Evolutionary conservation across 2,797 vertebrate species (phyloP).

Genomic region (Pteronotus mesoamericanus): DNA sequence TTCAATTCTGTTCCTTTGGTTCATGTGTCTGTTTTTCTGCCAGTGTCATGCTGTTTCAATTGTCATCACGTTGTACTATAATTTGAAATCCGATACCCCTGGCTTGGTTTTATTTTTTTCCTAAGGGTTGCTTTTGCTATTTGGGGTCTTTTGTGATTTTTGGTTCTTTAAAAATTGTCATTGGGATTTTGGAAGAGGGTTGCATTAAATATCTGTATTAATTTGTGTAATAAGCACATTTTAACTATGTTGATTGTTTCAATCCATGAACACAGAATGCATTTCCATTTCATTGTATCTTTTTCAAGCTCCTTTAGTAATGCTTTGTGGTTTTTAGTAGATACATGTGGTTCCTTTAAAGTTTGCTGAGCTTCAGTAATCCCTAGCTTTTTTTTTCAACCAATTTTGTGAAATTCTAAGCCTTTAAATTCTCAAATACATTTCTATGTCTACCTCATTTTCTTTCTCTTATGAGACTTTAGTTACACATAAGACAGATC

Average conservation of each 20-base stretch:
- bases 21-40: neutral
- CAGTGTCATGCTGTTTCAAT: neutral
- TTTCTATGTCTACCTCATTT: neutral
- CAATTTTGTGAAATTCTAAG: neutral
- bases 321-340: no score
- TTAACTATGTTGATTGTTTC: neutral
- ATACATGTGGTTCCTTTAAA: no score
- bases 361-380: neutral
- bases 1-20: neutral
- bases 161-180: neutral
- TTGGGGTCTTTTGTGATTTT: neutral
- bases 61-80: neutral
- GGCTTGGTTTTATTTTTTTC: neutral
- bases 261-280: neutral
- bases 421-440: neutral
- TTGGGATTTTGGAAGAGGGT: neutral
- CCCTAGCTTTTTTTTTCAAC: neutral
- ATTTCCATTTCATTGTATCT: no score
- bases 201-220: neutral
- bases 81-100: neutral
- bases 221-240: neutral
- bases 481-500: neutral
- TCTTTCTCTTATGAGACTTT: neutral
- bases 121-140: neutral
- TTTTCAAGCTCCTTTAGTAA: no score